Base-by-base conservation (phyloP, 2,797 vertebrate genomes). In the Eleutherodactylus coqui region DNA sequence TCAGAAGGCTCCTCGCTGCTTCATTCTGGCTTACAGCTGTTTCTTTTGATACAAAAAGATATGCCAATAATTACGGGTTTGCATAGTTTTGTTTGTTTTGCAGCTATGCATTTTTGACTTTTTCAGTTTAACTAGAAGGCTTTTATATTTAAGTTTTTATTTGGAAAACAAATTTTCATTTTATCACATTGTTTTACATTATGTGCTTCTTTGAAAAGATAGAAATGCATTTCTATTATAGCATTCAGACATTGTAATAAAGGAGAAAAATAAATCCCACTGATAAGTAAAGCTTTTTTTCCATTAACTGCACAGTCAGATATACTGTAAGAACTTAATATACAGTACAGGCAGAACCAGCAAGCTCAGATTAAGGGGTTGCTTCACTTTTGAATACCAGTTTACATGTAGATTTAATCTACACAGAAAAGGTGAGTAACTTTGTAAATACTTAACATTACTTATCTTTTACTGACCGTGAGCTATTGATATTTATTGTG, bases 41-140 rank as follows among this genome's bases (percentile, higher is more conserved):
- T 84, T 72, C 34, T 49, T 82, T 55, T 45, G 19, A 79, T 75
- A 17, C 29, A 75, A 69, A n/a, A 41, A 58, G 80, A 72, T 79
- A 87, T 78, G 70, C 51, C 36, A 47, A 77, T 81, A 78, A 85
- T 45, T 77, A 58, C n/a, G 34, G 36, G 72, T 73, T 85, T 49
- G 67, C 8, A 10, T 10, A 17, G 78, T 69, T 77, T 21, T 75
- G 45, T 73, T 47, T 72, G 36, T 85, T 79, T 60, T 21, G 36
- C 75, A n/a, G 32, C 34, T 38, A 55, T 55, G 75, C 32, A 55
- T 24, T 77, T 49, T 73, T 55, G 4, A 8, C 6, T n/a, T 73
- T 72, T n/a, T 43, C 11, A 51, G 24, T 34, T 21, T 38, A 19
- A 73, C 41, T 45, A 47, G 21, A 80, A 47, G 36, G 55, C 45